Evolutionary conservation across 2,797 vertebrate genomes (phyloP), one percentile per base, ranked within the genome.

Genomic region (Cryptoprocta ferox): DNA sequence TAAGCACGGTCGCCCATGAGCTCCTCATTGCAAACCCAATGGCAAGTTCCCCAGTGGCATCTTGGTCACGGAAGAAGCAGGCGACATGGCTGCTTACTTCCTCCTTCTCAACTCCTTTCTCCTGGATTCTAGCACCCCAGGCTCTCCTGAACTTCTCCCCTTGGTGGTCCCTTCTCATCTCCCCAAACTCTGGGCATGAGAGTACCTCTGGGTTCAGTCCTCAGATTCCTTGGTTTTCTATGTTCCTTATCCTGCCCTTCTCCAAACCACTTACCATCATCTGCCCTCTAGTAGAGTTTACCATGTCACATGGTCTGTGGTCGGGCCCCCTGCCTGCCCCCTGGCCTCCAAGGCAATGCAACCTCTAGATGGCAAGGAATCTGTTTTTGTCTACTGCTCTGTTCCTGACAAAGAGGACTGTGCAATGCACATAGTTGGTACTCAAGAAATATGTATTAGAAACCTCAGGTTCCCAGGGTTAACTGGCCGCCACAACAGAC

Each of bases 81-180:
- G 3, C 10, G 68, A 3, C 2, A 0, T 0, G 4, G 32, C 18
- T 3, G 4, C 18, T 59, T 59, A 12, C 5, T 11, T 28, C 35
- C 50, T 73, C 82, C 35, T 45, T 2, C 79, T 80, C 39, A 1
- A 1, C 7, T 0, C 42, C 45, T 16, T 63, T 59, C 48, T 66
- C 26, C 32, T 11, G 6, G 37, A 24, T 16, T 6, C 78, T 2
- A 65, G 79, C 39, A 35, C 19, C 39, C 68, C 35, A 18, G 35
- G 26, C 61, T 48, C 61, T 35, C 45, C 48, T 2, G 2, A 1
- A 2, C 65, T 48, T 14, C 37, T 59, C n/a, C 68, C 10, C 26
- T n/a, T 42, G 56, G 26, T 8, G 18, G 26, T 30, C 73, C 59
- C 28, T 56, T 71, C 53, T 21, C 16, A 15, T 68, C 19, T 30